phyloP scores from a whole-genome alignment of 2,797 vertebrate species.

The Rhincodon typus region DNA sequence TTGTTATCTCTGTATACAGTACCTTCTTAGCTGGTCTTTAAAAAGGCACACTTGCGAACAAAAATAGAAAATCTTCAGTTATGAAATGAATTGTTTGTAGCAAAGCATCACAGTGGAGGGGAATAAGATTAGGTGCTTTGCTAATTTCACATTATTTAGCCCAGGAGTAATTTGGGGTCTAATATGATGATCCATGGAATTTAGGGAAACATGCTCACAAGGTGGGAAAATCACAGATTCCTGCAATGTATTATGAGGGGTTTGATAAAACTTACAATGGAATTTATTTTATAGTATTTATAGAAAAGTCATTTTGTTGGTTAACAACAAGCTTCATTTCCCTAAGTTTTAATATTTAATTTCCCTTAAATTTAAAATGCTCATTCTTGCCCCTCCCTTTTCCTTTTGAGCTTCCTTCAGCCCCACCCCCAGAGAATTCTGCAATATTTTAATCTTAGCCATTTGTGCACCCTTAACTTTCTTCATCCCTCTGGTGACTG shows the following conservation, averaged over 20 bases:
- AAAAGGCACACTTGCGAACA: background rate
- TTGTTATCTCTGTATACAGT: background rate
- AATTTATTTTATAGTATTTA: background rate
- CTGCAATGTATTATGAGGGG: background rate
- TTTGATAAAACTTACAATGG: background rate
- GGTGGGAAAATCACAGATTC: no score
- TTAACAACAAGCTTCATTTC: no score
- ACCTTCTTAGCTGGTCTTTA: background rate
- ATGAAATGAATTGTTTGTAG: background rate
- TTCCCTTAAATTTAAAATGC: no score
- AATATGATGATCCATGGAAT: background rate
- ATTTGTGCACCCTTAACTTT: no score
- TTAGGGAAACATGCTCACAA: no score
- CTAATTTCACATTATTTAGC: background rate
- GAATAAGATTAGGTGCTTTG: background rate
- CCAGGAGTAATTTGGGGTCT: background rate
- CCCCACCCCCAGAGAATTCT: no score
- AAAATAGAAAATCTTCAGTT: background rate
- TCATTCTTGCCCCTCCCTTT: no score
- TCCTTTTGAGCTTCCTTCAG: no score
- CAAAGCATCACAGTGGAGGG: background rate
- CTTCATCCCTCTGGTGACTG: no score
- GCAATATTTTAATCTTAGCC: no score
- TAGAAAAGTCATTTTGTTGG: background rate
- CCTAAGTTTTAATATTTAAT: no score